Conservation (phyloP, 2,113 vertebrate species). For the Caloenas nicobarica region DNA sequence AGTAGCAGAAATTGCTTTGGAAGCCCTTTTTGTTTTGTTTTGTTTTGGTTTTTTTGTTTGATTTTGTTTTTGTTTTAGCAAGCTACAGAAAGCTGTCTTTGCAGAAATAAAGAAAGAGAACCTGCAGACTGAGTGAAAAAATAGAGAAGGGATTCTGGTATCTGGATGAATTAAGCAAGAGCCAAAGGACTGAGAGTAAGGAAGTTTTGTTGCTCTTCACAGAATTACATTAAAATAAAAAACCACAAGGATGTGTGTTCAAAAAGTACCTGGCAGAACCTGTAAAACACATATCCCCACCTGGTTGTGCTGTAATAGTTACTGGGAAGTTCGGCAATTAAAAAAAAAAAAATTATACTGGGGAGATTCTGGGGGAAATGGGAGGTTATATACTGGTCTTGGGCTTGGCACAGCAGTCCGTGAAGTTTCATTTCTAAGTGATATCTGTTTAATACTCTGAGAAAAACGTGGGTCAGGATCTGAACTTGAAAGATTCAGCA, state of each 20-base stretch:
- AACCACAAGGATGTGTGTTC: neutral
- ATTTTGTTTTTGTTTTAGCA: neutral
- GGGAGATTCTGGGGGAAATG: neutral
- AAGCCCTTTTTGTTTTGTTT: neutral
- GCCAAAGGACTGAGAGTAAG: neutral
- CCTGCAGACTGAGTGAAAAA: neutral
- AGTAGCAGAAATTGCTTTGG: neutral
- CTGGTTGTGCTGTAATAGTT: neutral
- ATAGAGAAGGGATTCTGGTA: neutral
- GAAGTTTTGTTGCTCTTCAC: neutral
- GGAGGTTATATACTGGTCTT: neutral
- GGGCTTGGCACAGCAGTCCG: fast-evolving
- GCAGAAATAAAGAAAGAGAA: neutral
- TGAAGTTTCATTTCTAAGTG: neutral
- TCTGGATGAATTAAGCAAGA: neutral
- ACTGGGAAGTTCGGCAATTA: neutral
- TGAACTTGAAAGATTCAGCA: neutral
- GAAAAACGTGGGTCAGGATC: neutral
- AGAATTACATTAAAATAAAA: neutral
- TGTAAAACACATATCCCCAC: neutral
- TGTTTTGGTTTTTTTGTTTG: neutral
- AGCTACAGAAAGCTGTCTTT: neutral
- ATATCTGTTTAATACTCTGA: neutral
- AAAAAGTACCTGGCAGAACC: neutral
- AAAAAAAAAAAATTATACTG: neutral